Conservation (phyloP, 2,797 vertebrate species). For the Linurgus olivaceus region DNA sequence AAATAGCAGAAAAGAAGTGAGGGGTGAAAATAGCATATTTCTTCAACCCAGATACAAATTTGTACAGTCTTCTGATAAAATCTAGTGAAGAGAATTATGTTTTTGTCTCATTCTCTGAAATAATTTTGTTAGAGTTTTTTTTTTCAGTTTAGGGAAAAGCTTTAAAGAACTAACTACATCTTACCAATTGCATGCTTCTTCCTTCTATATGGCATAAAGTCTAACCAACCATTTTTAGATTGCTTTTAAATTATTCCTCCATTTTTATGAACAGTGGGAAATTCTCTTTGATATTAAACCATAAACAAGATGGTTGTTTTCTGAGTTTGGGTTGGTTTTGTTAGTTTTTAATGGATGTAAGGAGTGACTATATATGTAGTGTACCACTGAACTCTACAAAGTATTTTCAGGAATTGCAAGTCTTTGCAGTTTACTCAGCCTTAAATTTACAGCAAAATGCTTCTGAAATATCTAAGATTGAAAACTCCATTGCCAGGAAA, state of each 20-base stretch:
- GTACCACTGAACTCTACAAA: neutral
- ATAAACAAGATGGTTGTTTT: neutral
- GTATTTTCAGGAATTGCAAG: neutral
- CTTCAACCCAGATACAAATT: neutral
- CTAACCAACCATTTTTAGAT: neutral
- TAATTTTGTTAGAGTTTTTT: neutral
- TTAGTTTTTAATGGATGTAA: neutral
- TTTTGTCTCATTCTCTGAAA: neutral
- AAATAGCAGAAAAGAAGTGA: neutral
- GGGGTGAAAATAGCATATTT: neutral
- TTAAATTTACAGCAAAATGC: neutral
- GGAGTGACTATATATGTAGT: neutral
- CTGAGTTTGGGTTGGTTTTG: neutral
- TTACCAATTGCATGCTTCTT: neutral
- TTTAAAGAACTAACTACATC: neutral
- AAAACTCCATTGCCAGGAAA: neutral
- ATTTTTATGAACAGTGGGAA: neutral
- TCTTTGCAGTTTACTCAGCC: neutral
- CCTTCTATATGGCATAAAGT: neutral
- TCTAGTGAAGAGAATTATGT: neutral
- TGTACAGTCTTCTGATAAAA: neutral
- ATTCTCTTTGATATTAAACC: neutral
- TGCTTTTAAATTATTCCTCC: neutral
- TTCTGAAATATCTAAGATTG: neutral
- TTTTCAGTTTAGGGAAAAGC: neutral